Percentiles rank a stretch among this genome's conserved stretches.
phyloP scores from a whole-genome alignment of 2,797 vertebrate genomes.

The Ammospiza maritima region DNA sequence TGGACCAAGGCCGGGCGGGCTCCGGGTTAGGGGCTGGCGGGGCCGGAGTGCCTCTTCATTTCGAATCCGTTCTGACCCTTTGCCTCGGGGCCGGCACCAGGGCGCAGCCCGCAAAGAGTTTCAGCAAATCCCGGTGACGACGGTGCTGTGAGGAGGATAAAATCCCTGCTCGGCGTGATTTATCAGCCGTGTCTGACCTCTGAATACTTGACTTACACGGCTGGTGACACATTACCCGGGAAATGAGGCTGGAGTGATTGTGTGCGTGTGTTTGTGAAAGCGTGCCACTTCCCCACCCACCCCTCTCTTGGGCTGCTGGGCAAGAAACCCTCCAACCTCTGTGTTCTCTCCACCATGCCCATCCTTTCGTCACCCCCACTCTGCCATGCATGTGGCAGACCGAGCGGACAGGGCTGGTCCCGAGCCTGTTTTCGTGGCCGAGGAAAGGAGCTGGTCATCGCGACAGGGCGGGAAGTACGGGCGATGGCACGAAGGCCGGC shows the following conservation, averaged over 20 bases:
- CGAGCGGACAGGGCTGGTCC: background rate
- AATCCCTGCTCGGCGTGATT: background rate
- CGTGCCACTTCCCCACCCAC: background rate
- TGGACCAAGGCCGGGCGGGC: no score
- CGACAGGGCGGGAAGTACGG: no score
- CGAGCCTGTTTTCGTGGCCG: background rate
- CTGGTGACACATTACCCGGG: background rate
- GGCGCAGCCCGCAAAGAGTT: background rate
- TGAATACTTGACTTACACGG: conserved; percentile 17
- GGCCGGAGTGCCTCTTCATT: background rate
- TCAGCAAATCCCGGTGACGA: background rate
- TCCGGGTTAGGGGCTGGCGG: background rate
- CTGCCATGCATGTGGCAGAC: background rate
- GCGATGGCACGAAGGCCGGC: background rate
- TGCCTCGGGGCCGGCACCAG: background rate
- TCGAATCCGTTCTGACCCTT: background rate
- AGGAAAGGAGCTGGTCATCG: background rate
- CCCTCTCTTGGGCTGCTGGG: background rate
- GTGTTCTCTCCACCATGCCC: background rate
- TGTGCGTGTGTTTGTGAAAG: background rate
- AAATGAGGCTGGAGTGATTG: background rate
- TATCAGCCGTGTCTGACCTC: conserved; percentile 5
- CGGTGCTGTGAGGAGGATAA: background rate
- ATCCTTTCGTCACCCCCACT: background rate
- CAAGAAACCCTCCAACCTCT: background rate